phyloP scores from a whole-genome alignment of 2,888 invertebrate genomes.

The Drosophila eohydei region DNA sequence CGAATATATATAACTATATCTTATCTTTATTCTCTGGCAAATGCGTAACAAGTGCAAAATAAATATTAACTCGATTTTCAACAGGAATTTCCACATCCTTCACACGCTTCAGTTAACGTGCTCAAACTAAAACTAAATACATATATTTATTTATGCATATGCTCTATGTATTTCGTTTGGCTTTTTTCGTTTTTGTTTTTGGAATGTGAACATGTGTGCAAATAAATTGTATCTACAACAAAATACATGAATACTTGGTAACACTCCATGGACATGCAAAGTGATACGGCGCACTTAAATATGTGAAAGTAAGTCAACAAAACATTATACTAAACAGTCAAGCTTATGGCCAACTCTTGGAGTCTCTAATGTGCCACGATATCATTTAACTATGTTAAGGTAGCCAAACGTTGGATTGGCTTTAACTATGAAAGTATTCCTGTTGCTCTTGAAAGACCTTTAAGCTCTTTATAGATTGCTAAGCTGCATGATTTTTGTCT shows the following conservation, averaged over 20 bases:
- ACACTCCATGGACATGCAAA: slow-evolving; percentile 38
- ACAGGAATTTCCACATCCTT: slow-evolving; percentile 45
- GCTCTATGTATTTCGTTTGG: slow-evolving; percentile 49
- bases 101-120: slow-evolving; percentile 50
- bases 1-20: slow-evolving; percentile 65
- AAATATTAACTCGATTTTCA: slow-evolving; percentile 64
- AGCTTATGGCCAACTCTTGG: slow-evolving; percentile 6
- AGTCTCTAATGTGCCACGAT: background rate
- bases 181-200: slow-evolving; percentile 8
- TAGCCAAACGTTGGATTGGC: background rate
- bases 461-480: background rate
- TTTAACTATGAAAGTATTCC: background rate
- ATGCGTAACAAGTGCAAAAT: slow-evolving; percentile 79
- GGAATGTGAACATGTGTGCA: slow-evolving; percentile 80
- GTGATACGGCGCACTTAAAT: slow-evolving; percentile 47
- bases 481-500: background rate
- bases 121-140: slow-evolving; percentile 53
- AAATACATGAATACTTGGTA: slow-evolving; percentile 44
- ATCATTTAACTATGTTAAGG: background rate
- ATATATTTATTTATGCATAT: slow-evolving; percentile 63
- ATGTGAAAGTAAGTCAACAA: slow-evolving; percentile 28
- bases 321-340: slow-evolving; percentile 9
- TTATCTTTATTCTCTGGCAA: slow-evolving; percentile 69
- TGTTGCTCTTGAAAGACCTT: background rate
- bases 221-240: slow-evolving; percentile 69